These are phyloP conservation scores for Crotalus horridus DNA, from an alignment of 2,113 vertebrate genomes.

Conservation along the genomic window DNA sequence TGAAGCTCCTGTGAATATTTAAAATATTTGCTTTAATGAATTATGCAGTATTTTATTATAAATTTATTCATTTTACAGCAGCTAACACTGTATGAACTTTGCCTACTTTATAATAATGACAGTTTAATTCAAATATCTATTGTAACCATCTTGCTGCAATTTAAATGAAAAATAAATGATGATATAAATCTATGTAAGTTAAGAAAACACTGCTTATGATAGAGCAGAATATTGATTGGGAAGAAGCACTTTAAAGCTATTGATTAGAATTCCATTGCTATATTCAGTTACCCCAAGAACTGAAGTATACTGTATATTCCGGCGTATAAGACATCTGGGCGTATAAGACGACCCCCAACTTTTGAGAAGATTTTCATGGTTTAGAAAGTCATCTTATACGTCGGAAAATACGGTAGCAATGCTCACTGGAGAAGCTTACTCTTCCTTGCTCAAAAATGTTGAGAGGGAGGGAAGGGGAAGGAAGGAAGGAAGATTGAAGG, in stretches of 20 bases:
- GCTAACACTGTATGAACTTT: constrained; percentile 53
- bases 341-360: too few species aligned
- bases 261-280: background rate
- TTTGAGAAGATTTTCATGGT: too few species aligned
- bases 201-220: constrained; percentile 25
- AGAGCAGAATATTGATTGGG: background rate
- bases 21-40: constrained; percentile 62
- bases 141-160: constrained; percentile 20
- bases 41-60: constrained; percentile 43
- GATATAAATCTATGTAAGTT: constrained; percentile 25
- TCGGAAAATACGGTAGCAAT: too few species aligned
- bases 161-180: constrained; percentile 24
- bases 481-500: too few species aligned
- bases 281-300: background rate
- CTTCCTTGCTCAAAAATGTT: too few species aligned
- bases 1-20: constrained; percentile 58
- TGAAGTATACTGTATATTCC: background rate
- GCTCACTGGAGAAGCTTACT: too few species aligned
- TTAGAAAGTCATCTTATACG: too few species aligned
- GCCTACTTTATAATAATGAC: constrained; percentile 39
- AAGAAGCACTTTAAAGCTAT: background rate
- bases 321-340: too few species aligned
- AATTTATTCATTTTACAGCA: constrained; percentile 51
- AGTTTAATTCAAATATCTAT: constrained; percentile 55
- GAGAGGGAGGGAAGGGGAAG: too few species aligned